These are phyloP conservation scores for Rhodeus uyekii DNA, from an alignment of 2,797 vertebrate genomes.

Conservation along the genomic window DNA sequence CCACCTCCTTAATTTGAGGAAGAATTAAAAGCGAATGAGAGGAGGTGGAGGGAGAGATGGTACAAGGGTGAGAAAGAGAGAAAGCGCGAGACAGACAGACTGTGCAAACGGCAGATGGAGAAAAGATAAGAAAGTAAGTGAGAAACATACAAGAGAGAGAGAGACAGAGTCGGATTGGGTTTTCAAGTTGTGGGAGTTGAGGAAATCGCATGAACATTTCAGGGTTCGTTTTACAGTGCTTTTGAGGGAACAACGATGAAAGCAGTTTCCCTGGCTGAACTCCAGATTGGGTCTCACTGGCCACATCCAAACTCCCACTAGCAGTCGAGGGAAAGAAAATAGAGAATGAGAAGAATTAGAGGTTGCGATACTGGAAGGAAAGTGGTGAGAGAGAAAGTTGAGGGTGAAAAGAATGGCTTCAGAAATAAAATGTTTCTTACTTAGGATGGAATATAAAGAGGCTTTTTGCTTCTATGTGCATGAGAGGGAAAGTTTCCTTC, in stretches of 20 bases:
- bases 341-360: conserved; percentile 36
- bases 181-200: conserved; percentile 38
- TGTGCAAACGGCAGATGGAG: not conserved
- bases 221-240: conserved; percentile 40
- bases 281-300: conserved; percentile 40
- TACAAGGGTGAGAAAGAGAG: conserved; percentile 31
- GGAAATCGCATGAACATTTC: conserved; percentile 25
- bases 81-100: conserved; percentile 18
- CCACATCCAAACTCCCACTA: conserved; percentile 38
- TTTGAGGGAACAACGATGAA: conserved; percentile 28
- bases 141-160: not conserved
- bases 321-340: conserved; percentile 13
- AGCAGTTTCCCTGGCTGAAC: conserved; percentile 39
- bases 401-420: conserved; percentile 2
- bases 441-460: conserved; percentile 26
- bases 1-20: conserved; percentile 8
- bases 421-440: conserved; percentile 33
- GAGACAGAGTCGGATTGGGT: conserved; percentile 1
- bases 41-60: not conserved
- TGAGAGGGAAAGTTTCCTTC: conserved; percentile 33
- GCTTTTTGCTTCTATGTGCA: conserved; percentile 25
- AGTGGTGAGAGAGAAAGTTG: conserved; percentile 20
- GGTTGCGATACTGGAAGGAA: conserved; percentile 16
- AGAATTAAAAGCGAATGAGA: conserved; percentile 30
- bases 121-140: conserved; percentile 15